Conservation (phyloP, 2,888 invertebrate genomes). For the Hylaea fasciaria region DNA sequence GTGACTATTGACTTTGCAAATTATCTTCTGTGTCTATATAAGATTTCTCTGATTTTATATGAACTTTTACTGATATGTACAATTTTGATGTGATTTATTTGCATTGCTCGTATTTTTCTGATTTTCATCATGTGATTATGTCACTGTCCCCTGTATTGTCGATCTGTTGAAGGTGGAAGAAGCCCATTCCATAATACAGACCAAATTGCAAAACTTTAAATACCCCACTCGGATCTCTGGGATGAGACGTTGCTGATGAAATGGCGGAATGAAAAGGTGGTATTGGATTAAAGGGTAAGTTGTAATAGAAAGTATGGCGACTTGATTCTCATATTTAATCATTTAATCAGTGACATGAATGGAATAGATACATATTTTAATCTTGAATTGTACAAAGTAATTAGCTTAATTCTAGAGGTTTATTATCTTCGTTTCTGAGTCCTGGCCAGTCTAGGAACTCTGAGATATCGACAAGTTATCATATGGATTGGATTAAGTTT, state of each 20-base stretch:
- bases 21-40: conserved; percentile 24
- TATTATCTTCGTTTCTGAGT: too few relatives aligned
- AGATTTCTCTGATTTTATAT: conserved; percentile 27
- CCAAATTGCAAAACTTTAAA: conserved; percentile 49
- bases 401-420: conserved; percentile 4
- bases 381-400: neutral
- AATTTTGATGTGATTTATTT: conserved; percentile 54
- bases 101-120: conserved; percentile 50
- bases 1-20: conserved; percentile 12
- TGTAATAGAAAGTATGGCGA: conserved; percentile 22
- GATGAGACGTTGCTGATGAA: conserved; percentile 41
- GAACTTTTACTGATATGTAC: conserved; percentile 43
- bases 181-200: conserved; percentile 54
- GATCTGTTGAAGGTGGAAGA: conserved; percentile 81
- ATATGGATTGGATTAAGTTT: neutral
- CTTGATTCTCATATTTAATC: conserved; percentile 3
- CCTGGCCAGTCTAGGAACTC: too few relatives aligned
- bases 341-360: conserved; percentile 20
- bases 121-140: conserved; percentile 64
- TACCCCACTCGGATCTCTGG: conserved; percentile 40
- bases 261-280: conserved; percentile 47
- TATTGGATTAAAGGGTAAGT: conserved; percentile 59
- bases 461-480: too few relatives aligned
- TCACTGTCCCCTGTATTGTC: conserved; percentile 71
- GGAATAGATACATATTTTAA: neutral